Evolutionary conservation across 2,888 invertebrate genomes (phyloP), one percentile per base, ranked within the genome.

Genomic region (Rhogogaster chlorosoma): DNA sequence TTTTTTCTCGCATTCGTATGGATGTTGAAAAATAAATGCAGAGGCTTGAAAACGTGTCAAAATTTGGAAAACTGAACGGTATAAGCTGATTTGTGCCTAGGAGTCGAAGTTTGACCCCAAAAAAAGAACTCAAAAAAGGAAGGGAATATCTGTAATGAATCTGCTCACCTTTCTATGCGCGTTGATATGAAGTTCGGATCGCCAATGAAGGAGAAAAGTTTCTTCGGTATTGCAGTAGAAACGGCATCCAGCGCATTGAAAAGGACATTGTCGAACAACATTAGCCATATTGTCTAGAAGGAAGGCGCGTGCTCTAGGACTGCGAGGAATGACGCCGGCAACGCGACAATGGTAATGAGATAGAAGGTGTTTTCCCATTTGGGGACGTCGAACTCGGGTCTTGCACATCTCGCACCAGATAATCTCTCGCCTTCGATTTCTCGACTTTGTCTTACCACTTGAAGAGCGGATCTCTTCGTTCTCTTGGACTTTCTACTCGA

Each of bases 301-400:
- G 90, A 97, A 95, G 83, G 95, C 94, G 86, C 95, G 95, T 12
- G 95, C 94, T 42, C 94, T 94, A 4, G 95, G 95, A 86, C 95
- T 94, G 71, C 94, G 94, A 82, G 96, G 95, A 85, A 95, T 95
- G 86, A 96, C 96, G 91, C 97, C 96, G 85, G 93, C 92, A 75
- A 93, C 92, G 86, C 97, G 95, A 89, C 96, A 97, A 93, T 98
- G 98, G 92, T 96, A 97, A 92, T 97, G 97, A 0, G 98, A 98
- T 89, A 98, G 96, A 86, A 98, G 94, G 94, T 98, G 98, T 91
- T 98, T 97, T 61, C 98, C 97, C 94, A 97, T 96, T 87, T 96
- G 93, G 89, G 96, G 95, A 7, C 95, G 94, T 85, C 95, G 95
- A 67, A 97, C 96, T 87, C 96, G 95, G 45, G 96, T 95, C 85